phyloP scores from a whole-genome alignment of 2,113 vertebrate species.

The Pandion haliaetus region DNA sequence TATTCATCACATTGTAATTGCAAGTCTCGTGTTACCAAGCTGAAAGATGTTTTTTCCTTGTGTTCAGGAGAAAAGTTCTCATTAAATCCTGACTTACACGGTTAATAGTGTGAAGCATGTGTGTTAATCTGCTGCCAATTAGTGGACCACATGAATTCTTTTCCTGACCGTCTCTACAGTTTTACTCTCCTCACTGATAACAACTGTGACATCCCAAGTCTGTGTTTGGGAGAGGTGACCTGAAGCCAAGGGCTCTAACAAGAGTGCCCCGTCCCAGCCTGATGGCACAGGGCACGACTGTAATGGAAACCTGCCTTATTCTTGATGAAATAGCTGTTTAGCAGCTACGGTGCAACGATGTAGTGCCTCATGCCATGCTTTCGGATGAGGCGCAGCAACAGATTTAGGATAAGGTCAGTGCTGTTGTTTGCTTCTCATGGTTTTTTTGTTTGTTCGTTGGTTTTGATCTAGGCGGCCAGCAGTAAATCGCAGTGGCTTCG shows the following conservation, averaged over 20 bases:
- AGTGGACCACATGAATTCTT: neutral
- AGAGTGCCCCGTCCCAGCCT: neutral
- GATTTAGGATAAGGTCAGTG: neutral
- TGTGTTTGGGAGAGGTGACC: neutral
- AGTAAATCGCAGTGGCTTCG: rapidly evolving
- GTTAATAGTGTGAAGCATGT: neutral
- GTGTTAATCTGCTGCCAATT: neutral
- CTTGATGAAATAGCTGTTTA: neutral
- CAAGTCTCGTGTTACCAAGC: neutral
- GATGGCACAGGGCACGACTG: neutral
- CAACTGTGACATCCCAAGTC: neutral
- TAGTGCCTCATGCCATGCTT: neutral
- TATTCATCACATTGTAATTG: neutral
- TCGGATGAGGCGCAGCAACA: neutral
- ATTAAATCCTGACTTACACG: neutral
- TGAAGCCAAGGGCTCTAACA: neutral
- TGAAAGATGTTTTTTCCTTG: neutral
- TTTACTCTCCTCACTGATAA: neutral
- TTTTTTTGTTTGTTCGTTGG: rapidly evolving
- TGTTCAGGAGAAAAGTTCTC: neutral
- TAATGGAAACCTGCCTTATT: neutral
- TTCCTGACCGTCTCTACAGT: neutral
- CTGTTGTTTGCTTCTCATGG: neutral
- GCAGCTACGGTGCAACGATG: rapidly evolving
- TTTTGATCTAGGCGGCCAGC: neutral